Evolutionary conservation across 2,797 vertebrate species (phyloP).

Genomic region (Cygnus olor): DNA sequence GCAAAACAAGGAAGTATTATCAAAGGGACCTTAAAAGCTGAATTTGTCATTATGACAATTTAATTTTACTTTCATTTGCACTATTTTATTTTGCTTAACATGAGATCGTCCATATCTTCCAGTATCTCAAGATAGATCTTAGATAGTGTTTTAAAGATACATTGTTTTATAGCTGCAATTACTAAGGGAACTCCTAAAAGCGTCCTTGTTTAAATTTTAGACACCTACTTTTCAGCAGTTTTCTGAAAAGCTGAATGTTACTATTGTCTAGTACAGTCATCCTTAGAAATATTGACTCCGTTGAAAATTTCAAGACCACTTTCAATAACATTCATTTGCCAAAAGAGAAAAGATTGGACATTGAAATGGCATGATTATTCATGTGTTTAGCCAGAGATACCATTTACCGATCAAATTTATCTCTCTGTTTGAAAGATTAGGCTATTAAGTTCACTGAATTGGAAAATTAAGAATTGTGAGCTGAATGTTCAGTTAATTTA

Average conservation of each 20-base stretch:
- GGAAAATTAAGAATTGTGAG: conserved; percentile 22
- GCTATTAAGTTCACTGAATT: conserved; percentile 16
- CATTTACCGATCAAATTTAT: background rate
- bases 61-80: background rate
- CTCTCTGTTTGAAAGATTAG: background rate
- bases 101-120: background rate
- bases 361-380: background rate
- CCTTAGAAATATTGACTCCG: background rate
- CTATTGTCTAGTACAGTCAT: background rate
- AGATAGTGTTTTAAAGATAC: background rate
- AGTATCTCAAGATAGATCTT: background rate
- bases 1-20: background rate
- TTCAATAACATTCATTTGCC: background rate
- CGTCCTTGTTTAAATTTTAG: background rate
- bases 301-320: background rate
- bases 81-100: background rate
- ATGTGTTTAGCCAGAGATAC: background rate
- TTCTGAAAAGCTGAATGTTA: background rate
- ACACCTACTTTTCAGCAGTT: background rate
- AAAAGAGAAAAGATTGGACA: background rate
- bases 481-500: conserved; percentile 17
- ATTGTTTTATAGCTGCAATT: background rate
- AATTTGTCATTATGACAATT: background rate
- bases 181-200: background rate
- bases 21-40: background rate